These are phyloP conservation scores for Himalopsyche anomala DNA, from an alignment of 2,888 invertebrate genomes.

Conservation along the genomic window DNA sequence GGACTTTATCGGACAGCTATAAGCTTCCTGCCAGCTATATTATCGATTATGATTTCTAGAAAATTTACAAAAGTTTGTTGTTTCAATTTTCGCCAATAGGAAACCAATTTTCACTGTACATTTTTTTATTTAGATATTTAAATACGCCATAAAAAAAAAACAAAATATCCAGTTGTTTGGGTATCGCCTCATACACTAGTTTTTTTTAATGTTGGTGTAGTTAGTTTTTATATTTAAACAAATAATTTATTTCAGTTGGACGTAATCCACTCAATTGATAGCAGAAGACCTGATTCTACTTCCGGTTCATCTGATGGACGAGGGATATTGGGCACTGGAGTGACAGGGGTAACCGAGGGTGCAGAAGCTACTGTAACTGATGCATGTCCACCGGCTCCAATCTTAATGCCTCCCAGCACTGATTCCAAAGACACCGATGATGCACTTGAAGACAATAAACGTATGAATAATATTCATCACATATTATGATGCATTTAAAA, in stretches of 20 bases:
- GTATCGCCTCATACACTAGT: too few relatives aligned
- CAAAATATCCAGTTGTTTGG: too few relatives aligned
- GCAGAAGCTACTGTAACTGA: not conserved
- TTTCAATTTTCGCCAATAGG: too few relatives aligned
- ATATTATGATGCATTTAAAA: too few relatives aligned
- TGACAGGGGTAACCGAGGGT: not conserved
- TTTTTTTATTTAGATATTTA: too few relatives aligned
- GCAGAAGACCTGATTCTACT: slow-evolving; percentile 59
- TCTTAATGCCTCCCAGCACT: slow-evolving; percentile 54
- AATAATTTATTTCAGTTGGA: slow-evolving; percentile 57
- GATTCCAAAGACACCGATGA: slow-evolving; percentile 61
- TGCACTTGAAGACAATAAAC: slow-evolving; percentile 57
- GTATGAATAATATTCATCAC: slow-evolving; percentile 39
- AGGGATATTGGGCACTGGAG: slow-evolving; percentile 41
- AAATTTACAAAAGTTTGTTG: too few relatives aligned
- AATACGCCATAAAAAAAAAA: too few relatives aligned
- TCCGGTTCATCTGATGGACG: slow-evolving; percentile 63
- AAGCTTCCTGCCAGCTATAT: too few relatives aligned
- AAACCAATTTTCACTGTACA: too few relatives aligned
- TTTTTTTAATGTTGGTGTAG: too few relatives aligned
- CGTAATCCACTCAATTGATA: slow-evolving; percentile 47
- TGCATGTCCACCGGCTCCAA: not conserved
- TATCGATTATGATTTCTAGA: too few relatives aligned
- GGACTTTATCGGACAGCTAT: too few relatives aligned
- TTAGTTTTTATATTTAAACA: not conserved